phyloP scores from a whole-genome alignment of 2,113 vertebrate genomes.

The Bubalus kerabau region DNA sequence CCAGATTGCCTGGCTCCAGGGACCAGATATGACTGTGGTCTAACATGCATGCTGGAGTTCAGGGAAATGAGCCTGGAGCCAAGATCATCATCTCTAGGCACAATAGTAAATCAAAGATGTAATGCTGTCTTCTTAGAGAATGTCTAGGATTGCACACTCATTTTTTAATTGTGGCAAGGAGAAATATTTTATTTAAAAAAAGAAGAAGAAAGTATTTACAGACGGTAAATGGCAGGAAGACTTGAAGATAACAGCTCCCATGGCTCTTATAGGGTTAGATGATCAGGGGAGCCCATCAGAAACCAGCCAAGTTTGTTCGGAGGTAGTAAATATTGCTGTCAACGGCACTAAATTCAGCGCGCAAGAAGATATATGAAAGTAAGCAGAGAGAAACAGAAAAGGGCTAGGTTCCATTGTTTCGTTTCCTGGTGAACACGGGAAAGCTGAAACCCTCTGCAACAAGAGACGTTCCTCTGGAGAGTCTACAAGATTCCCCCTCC shows the following conservation, averaged over 20 bases:
- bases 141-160: background rate
- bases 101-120: background rate
- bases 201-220: background rate
- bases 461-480: background rate
- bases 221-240: background rate
- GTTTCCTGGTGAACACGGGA: background rate
- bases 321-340: constrained; percentile 22
- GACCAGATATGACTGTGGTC: background rate
- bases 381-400: constrained; percentile 1
- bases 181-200: background rate
- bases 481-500: background rate
- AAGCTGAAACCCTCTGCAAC: background rate
- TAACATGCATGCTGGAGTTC: background rate
- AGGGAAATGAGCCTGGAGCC: background rate
- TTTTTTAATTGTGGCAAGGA: background rate
- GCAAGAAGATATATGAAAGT: background rate
- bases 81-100: background rate
- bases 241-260: background rate
- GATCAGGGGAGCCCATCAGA: background rate
- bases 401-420: background rate
- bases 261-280: background rate
- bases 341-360: background rate
- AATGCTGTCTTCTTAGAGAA: background rate
- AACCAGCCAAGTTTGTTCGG: background rate
- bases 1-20: background rate